Conservation (phyloP, 2,113 vertebrate species). For the Notarius quadriscutis region DNA sequence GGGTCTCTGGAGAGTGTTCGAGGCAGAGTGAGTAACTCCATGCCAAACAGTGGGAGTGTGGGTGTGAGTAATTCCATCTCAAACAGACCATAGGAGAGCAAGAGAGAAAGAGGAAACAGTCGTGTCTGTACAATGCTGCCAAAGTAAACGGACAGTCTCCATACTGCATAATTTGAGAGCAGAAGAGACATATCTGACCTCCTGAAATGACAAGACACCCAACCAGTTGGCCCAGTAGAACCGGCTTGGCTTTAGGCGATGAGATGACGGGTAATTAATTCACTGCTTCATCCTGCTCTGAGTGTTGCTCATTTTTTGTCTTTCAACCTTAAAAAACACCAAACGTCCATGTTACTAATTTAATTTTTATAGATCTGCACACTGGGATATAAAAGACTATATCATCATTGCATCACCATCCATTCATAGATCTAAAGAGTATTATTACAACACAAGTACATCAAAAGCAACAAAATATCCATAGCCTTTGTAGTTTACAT, state of each 20-base stretch:
- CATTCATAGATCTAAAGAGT: neutral
- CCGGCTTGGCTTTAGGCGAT: constrained; percentile 19
- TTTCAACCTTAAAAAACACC: neutral
- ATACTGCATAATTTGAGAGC: constrained; percentile 35
- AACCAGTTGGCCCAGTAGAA: constrained; percentile 42
- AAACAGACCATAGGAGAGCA: constrained; percentile 27
- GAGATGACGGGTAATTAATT: constrained; percentile 40
- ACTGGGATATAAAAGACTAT: neutral
- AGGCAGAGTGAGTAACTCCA: constrained; percentile 28
- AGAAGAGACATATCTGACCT: constrained; percentile 32
- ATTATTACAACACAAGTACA: neutral
- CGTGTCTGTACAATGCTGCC: constrained; percentile 37
- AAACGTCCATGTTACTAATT: neutral
- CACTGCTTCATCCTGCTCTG: neutral
- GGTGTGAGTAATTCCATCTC: constrained; percentile 27
- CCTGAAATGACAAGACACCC: constrained; percentile 43
- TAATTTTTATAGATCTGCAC: neutral
- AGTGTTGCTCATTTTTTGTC: neutral
- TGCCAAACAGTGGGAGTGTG: constrained; percentile 26
- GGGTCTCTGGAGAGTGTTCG: constrained; percentile 27
- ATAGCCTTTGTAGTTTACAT: neutral
- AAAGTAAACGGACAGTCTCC: constrained; percentile 33
- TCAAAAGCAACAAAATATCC: neutral
- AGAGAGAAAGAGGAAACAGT: constrained; percentile 40
- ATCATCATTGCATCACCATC: neutral